A percentile compares a stretch with the other conserved stretches of the same genome.
phyloP scores from a whole-genome alignment of 2,888 invertebrate species.

The Bombylius major region DNA sequence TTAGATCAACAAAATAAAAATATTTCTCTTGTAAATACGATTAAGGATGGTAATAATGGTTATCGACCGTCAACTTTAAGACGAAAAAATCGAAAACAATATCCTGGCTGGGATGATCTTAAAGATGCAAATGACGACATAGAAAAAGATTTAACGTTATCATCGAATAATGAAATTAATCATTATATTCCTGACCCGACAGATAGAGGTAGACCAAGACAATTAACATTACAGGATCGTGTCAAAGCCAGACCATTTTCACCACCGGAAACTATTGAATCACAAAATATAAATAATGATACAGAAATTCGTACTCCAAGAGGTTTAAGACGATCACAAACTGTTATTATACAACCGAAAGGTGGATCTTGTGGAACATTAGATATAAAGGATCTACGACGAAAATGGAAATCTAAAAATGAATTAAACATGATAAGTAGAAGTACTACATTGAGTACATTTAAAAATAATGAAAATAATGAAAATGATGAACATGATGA shows the following conservation, averaged over 20 bases:
- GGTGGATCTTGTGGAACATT: constrained; percentile 16
- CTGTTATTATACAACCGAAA: constrained; percentile 26
- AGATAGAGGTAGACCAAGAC: constrained; percentile 24
- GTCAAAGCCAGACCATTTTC: background rate
- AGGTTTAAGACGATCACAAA: constrained; percentile 29
- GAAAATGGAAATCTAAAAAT: constrained; percentile 18
- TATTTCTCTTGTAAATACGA: constrained; percentile 39
- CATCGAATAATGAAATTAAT: constrained; percentile 13
- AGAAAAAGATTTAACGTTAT: constrained; percentile 4
- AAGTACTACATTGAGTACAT: background rate
- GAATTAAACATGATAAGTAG: background rate
- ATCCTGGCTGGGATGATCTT: constrained; percentile 45
- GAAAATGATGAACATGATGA: background rate
- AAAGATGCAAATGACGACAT: constrained; percentile 18
- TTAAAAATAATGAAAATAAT: background rate
- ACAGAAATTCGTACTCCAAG: constrained; percentile 21
- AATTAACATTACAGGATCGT: constrained; percentile 22
- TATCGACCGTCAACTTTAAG: constrained; percentile 46
- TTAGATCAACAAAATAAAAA: constrained; percentile 38
- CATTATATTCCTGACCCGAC: constrained; percentile 30
- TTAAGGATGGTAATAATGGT: constrained; percentile 50
- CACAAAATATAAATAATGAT: background rate
- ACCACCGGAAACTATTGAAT: background rate
- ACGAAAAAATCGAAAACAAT: constrained; percentile 43
- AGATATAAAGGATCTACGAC: constrained; percentile 21